Evolutionary conservation across 2,113 vertebrate species (phyloP).

Genomic region (Rhinolophus sinicus): DNA sequence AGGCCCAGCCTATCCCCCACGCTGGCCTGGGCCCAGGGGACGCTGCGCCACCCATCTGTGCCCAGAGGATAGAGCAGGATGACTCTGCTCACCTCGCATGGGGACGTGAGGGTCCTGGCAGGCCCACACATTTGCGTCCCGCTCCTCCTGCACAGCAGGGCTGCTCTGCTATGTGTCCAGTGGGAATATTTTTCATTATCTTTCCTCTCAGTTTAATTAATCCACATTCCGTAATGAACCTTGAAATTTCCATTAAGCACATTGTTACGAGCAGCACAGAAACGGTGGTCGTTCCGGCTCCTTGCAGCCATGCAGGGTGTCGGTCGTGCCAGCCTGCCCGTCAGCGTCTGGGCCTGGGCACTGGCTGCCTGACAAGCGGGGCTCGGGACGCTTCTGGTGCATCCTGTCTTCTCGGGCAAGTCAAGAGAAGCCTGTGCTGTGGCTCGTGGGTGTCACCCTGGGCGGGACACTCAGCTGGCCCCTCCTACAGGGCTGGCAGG

Average conservation of each 20-base stretch:
- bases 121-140: accelerated
- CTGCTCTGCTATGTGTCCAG: slow-evolving; percentile 62
- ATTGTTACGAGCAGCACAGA: slow-evolving; percentile 79
- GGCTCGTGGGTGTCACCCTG: accelerated
- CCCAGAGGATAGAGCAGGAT: accelerated
- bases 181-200: slow-evolving; percentile 84
- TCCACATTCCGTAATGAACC: slow-evolving; percentile 86
- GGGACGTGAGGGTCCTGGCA: accelerated
- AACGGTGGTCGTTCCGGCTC: background rate
- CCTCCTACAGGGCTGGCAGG: no score
- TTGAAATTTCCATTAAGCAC: slow-evolving; percentile 88
- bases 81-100: no score
- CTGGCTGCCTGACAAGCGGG: accelerated
- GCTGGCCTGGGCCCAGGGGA: accelerated
- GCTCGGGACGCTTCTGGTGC: accelerated
- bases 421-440: accelerated
- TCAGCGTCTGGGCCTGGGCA: background rate
- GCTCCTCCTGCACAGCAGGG: background rate
- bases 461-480: accelerated
- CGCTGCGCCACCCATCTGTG: accelerated
- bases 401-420: accelerated
- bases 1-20: accelerated
- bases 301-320: background rate
- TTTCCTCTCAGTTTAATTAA: slow-evolving; percentile 86
- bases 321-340: background rate